These are phyloP conservation scores for Ectropis grisescens DNA, from an alignment of 1,140 invertebrate species.

Conservation along the genomic window DNA sequence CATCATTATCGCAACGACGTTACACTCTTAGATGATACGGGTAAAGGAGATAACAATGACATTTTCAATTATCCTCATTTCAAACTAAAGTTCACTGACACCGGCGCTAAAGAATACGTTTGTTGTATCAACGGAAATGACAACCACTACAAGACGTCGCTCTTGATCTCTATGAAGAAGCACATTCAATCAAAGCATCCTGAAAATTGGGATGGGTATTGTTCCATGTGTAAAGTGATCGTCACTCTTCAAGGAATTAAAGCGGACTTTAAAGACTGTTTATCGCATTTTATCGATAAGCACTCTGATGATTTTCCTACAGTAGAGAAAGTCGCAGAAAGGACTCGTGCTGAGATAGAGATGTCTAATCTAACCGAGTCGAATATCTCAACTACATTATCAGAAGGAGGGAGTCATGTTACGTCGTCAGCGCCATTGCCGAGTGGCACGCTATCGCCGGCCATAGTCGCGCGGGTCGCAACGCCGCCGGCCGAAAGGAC, in stretches of 20 bases:
- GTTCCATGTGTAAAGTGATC: slow-evolving; percentile 53
- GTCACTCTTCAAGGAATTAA: slow-evolving; percentile 38
- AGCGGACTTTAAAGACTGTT: slow-evolving; percentile 44
- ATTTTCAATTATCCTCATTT: slow-evolving; percentile 48
- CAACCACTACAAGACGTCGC: slow-evolving; percentile 39
- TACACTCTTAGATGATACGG: too few relatives aligned
- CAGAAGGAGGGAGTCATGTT: too few relatives aligned
- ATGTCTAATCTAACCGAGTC: too few relatives aligned
- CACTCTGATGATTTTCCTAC: slow-evolving; percentile 50
- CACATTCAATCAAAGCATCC: slow-evolving; percentile 47
- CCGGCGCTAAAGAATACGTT: slow-evolving; percentile 45
- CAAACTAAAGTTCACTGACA: slow-evolving; percentile 29
- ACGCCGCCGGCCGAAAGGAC: slow-evolving; percentile 1
- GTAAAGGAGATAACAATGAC: slow-evolving; percentile 12
- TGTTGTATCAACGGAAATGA: slow-evolving; percentile 50
- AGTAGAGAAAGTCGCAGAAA: slow-evolving; percentile 16
- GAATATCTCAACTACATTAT: too few relatives aligned
- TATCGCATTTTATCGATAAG: slow-evolving; percentile 46
- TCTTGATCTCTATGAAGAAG: slow-evolving; percentile 55
- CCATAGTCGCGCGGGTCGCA: background rate
- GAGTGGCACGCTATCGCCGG: slow-evolving; percentile 7
- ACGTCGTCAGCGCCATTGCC: too few relatives aligned
- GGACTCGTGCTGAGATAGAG: background rate
- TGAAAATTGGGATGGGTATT: slow-evolving; percentile 60
- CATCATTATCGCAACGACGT: slow-evolving; percentile 6